Conservation (phyloP, 1,140 invertebrate species). For the Paramacrobiotus metropolitanus region DNA sequence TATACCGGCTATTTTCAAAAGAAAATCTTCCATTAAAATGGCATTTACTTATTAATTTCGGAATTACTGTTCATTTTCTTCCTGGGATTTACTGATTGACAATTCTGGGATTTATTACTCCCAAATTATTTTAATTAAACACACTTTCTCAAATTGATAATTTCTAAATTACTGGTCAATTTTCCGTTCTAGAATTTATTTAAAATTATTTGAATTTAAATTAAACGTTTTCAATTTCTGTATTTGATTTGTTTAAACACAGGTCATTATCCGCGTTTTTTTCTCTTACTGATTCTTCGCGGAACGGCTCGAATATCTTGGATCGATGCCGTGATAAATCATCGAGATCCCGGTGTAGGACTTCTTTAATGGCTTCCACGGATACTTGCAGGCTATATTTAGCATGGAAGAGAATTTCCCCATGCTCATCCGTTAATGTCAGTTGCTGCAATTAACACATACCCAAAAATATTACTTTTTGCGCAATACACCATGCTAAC, state of each 20-base stretch:
- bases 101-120: no score
- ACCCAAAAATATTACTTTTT: background rate
- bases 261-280: no score
- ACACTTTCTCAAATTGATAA: background rate
- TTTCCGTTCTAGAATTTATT: background rate
- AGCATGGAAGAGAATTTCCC: background rate
- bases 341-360: background rate
- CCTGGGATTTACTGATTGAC: no score
- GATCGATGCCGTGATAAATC: background rate
- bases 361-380: background rate
- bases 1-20: background rate
- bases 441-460: background rate
- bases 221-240: background rate
- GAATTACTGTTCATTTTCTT: no score
- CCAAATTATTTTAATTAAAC: no score
- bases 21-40: background rate
- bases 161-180: background rate
- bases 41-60: no score
- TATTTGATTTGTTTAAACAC: background rate
- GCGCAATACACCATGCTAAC: no score
- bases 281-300: no score
- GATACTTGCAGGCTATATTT: background rate
- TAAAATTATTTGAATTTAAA: background rate
- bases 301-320: no score
- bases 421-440: background rate